Evolutionary conservation across 2,888 invertebrate species (phyloP).

Genomic region (Zaprionus lineosus): DNA sequence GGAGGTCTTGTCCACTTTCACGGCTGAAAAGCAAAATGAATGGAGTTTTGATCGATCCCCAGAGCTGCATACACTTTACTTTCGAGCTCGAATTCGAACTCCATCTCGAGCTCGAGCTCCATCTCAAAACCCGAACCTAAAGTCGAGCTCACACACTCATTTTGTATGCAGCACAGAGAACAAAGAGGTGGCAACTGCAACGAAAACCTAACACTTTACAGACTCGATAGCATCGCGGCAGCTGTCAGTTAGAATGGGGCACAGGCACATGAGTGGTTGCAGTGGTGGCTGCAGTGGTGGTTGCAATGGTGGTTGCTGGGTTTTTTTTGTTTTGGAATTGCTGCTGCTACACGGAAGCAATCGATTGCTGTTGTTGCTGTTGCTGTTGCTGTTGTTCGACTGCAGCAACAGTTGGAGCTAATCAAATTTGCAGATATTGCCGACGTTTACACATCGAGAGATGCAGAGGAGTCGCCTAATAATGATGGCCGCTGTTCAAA

Average conservation of each 20-base stretch:
- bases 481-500: slow-evolving; percentile 57
- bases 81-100: slow-evolving; percentile 24
- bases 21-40: slow-evolving; percentile 41
- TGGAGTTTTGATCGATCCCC: slow-evolving; percentile 43
- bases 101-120: too few species aligned
- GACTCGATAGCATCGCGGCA: slow-evolving; percentile 29
- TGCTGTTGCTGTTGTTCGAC: slow-evolving; percentile 2
- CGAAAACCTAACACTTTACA: slow-evolving; percentile 47
- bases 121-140: too few species aligned
- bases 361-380: slow-evolving; percentile 38
- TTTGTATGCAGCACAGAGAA: slow-evolving; percentile 44
- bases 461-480: slow-evolving; percentile 41
- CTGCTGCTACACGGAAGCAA: slow-evolving; percentile 52
- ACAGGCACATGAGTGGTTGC: slow-evolving; percentile 6
- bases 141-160: too few species aligned
- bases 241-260: slow-evolving; percentile 8
- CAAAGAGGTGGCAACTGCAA: slow-evolving; percentile 24
- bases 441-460: slow-evolving; percentile 46
- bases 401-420: slow-evolving; percentile 34
- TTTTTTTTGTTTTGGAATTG: slow-evolving; percentile 7
- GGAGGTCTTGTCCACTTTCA: slow-evolving; percentile 41
- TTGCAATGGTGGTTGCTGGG: slow-evolving; percentile 1
- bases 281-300: slow-evolving; percentile 16
- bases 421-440: slow-evolving; percentile 61
- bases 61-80: slow-evolving; percentile 21